Evolutionary conservation across 2,888 invertebrate species (phyloP), one percentile per base, ranked within the genome.

Genomic region (Calliopum simillimum): DNA sequence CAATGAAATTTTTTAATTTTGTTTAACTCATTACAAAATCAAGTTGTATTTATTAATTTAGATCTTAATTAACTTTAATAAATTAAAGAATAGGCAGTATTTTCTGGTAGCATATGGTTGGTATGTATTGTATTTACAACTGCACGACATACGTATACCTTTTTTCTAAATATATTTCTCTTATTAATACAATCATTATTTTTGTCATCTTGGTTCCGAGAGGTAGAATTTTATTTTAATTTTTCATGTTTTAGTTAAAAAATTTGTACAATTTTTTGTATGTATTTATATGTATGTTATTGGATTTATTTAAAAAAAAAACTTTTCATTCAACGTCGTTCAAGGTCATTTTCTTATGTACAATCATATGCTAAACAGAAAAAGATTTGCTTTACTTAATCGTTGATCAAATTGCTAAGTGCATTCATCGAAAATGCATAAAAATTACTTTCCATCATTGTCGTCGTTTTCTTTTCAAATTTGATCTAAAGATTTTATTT

Each of bases 191-290:
- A 25, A 58, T 43, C 19, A 44, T 43, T 51, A 25, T 25, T 46
- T 53, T 53, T 44, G 13, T 55, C 3, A 25, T 55, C 4, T 55
- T 66, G 21, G 56, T 55, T 67, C 67, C 67, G 67, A 67, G 67
- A 67, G 67, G 67, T 67, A 67, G 67, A 67, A 47, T 58, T 67
- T 58, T 56, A 43, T 56, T 67, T 16, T 3, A 16, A 46, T 46
- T 21, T 62, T 33, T 33, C 19, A 46, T n/a, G 11, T 43, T 43
- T 46, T 44, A 23, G 44, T 67, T 13, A 8, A 67, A 55, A 67
- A 67, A 67, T 67, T 67, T 67, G 67, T 67, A 67, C 67, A 67
- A 67, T 49, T 53, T 53, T 64, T 55, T 33, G 16, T n/a, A n/a
- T n/a, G n/a, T n/a, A n/a, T n/a, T 44, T 66, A 44, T 6, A 33